phyloP scores from a whole-genome alignment of 2,888 invertebrate species.

The Cartodere bifasciata region DNA sequence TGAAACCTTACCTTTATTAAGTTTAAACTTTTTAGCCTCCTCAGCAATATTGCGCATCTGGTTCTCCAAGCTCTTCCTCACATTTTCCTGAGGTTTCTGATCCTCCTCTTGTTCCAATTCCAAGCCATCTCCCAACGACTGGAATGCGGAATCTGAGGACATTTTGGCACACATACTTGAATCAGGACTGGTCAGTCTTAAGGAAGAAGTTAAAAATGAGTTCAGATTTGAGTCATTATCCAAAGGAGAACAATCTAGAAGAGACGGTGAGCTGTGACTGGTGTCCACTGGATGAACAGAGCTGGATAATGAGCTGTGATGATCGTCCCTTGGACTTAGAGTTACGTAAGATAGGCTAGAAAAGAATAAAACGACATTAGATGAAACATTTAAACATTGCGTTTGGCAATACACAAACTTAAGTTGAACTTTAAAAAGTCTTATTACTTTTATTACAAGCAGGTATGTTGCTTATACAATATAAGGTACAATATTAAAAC shows the following conservation, averaged over 20 bases:
- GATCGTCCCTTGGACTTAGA: conserved; percentile 10
- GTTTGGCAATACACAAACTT: too few relatives aligned
- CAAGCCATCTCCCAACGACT: conserved; percentile 34
- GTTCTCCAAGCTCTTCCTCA: conserved; percentile 41
- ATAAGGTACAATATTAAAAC: too few relatives aligned
- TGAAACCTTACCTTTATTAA: conserved; percentile 34
- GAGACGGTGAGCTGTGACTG: conserved; percentile 28
- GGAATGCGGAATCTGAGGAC: conserved; percentile 43
- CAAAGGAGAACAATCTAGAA: conserved; percentile 26
- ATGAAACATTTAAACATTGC: too few relatives aligned
- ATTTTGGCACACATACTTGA: conserved; percentile 38
- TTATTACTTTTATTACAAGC: too few relatives aligned
- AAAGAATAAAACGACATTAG: too few relatives aligned
- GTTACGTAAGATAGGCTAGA: conserved; percentile 9
- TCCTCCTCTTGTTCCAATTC: conserved; percentile 30
- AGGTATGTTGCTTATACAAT: too few relatives aligned
- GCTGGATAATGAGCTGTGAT: conserved; percentile 14
- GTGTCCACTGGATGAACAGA: conserved; percentile 24
- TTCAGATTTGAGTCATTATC: conserved; percentile 24
- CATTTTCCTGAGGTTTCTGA: conserved; percentile 17
- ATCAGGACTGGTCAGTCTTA: conserved; percentile 43
- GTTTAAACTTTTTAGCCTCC: conserved; percentile 30
- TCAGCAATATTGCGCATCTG: conserved; percentile 43
- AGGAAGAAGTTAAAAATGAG: conserved; percentile 24
- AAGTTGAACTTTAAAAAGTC: too few relatives aligned